Base-by-base conservation (phyloP, 2,888 invertebrate genomes). In the Alloscopus bannaensis region DNA sequence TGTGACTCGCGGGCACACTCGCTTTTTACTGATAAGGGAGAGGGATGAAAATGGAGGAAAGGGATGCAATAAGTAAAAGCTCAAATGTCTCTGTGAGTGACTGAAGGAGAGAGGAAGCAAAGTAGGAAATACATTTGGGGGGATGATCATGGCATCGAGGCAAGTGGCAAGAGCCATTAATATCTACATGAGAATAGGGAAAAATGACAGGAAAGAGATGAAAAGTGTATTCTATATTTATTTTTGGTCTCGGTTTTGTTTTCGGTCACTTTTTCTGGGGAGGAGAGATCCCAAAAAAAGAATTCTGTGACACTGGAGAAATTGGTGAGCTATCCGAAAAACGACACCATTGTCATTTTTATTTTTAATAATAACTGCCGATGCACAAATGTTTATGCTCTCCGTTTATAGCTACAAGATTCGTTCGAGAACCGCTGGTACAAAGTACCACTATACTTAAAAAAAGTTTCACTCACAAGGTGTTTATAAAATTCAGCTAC, bases 301-400 rank as follows among this genome's bases (percentile, higher is more conserved):
- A 42, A 71, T 70, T 65, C 64, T 64, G 65, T 77, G 77, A 65
- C 78, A 70, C 71, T 59, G 50, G 77, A 70, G 65, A 78, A 78
- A 78, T 36, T 76, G 64, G 64, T 70, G 24, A n/a, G n/a, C n/a
- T n/a, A n/a, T n/a, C n/a, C n/a, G n/a, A n/a, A n/a, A n/a, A n/a
- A n/a, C n/a, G n/a, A n/a, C n/a, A n/a, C n/a, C n/a, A n/a, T n/a
- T n/a, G n/a, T n/a, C n/a, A n/a, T n/a, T n/a, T n/a, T n/a, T n/a
- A n/a, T n/a, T n/a, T n/a, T n/a, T n/a, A n/a, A n/a, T n/a, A n/a
- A n/a, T n/a, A n/a, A n/a, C n/a, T n/a, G n/a, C n/a, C n/a, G n/a
- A n/a, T n/a, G n/a, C n/a, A n/a, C n/a, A n/a, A n/a, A n/a, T n/a
- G n/a, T n/a, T n/a, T n/a, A n/a, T n/a, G n/a, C n/a, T n/a, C n/a